Base-by-base conservation (phyloP, 1,140 invertebrate species). In the Bombus waltoni region DNA sequence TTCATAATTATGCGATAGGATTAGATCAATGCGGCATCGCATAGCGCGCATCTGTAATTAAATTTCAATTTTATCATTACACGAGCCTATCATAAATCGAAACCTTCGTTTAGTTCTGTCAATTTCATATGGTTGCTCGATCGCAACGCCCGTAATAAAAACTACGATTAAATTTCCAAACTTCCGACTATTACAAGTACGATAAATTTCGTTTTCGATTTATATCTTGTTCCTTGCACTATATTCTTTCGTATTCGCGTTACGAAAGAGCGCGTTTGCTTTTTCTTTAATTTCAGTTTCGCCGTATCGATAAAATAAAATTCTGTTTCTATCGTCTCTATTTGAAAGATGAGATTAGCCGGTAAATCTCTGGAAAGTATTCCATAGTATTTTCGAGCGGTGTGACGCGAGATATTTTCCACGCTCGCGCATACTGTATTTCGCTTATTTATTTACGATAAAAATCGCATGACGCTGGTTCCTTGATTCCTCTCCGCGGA, bases 361-460 rank as follows among this genome's bases (percentile, higher is more conserved):
- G 71, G n/a, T 72, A 32, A 75, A 35, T 53, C n/a, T 32, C 35
- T 57, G 8, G 11, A 35, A 57, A 35, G 22, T 25, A 5, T 42
- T 44, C 47, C 3, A 11, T 8, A 2, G 47, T 53, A 53, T 53
- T 25, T 25, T 25, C 73, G 9, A n/a, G 13, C 22, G 18, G 10
- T 28, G 22, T n/a, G 11, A 38, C 59, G 59, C 9, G 59, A 59
- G 18, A 79, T 66, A 44, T 42, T 44, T 47, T 25, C 42, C 25
- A 2, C 28, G 18, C 18, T 25, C 15, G 32, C 1, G 28, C n/a
- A 44, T n/a, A 8, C 18, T 68, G 1, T n/a, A 6, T 35, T 38
- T 47, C 62, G n/a, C 68, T 79, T 79, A 71, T 71, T 81, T 81
- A 57, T 71, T 53, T 71, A 71, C 66, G 22, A 71, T 68, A 38